Base-by-base conservation (phyloP, 2,888 invertebrate genomes). In the Lacanobia oleracea region DNA sequence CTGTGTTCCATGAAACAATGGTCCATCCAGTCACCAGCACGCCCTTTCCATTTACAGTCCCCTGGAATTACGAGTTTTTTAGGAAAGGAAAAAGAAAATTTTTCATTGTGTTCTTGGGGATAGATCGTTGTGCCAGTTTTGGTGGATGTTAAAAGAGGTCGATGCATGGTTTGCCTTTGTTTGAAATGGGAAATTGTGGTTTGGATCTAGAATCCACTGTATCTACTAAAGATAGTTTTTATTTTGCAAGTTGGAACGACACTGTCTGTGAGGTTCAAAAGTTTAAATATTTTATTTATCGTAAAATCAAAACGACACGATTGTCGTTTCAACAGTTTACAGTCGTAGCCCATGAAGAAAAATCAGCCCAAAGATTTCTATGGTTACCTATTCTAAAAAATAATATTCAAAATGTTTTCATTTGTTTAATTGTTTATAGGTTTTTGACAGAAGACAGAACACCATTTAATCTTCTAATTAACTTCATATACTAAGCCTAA, bases 1-100 rank as follows among this genome's bases (percentile, higher is more conserved):
- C 93, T 91, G 84, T 97, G 97, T 18, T 95, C 92, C 43, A 86
- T 72, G 84, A 97, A 96, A 85, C 97, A 95, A 86, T 97, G 97
- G 81, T 97, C 96, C 93, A 97, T 96, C 97, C 97, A 97, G 67
- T 97, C 96, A 3, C 96, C 96, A 76, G 97, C 97, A 40, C 95
- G 92, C 1, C 97, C 97, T 84, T 96, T 94, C 97, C 97, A 97
- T 59, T 90, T 88, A 85, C 97, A 97, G 45, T 96, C 95, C 69
- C 97, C 96, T 95, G 85, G 45, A 78, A 73, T 78, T 45, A 69
- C 54, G 37, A 37, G 43, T 16, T 72, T 67, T 67, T 70, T 67
- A 63, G 53, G 6, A 62, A 63, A 61, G 53, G 4, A 37, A 56
- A 67, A 73, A 37, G 50, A 33, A 61, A 21, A 61, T 48, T 45